These are phyloP conservation scores for Trypoxylon attenuatum DNA, from an alignment of 2,888 invertebrate species.

Conservation along the genomic window DNA sequence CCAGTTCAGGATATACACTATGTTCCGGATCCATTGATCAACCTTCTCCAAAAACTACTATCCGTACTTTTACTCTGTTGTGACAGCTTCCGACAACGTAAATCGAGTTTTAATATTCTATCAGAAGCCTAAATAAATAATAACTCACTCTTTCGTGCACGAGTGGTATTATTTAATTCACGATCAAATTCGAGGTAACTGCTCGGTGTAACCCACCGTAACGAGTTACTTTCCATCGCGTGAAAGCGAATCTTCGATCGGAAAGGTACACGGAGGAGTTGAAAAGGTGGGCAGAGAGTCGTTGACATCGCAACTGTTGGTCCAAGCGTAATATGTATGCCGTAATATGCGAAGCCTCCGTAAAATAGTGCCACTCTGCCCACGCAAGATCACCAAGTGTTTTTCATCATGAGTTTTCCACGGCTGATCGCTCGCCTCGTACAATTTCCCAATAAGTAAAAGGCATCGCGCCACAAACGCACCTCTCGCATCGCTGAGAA, in stretches of 20 bases:
- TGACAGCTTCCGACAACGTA: no score
- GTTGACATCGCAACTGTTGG: slow-evolving; percentile 16
- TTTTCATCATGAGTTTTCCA: not conserved
- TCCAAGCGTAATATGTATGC: not conserved
- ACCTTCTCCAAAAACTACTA: slow-evolving; percentile 4
- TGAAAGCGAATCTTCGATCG: slow-evolving; percentile 48
- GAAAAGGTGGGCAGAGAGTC: slow-evolving; percentile 28
- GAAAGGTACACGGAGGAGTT: slow-evolving; percentile 14
- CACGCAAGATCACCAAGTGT: no score
- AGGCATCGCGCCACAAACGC: no score
- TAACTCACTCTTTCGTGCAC: no score
- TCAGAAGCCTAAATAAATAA: no score
- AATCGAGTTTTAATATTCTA: no score
- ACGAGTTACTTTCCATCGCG: slow-evolving; percentile 46
- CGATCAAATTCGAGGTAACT: not conserved
- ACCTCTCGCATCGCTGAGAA: no score
- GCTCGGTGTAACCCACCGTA: no score
- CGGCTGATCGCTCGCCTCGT: not conserved
- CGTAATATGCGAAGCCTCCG: no score
- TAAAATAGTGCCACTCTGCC: no score
- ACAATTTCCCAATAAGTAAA: slow-evolving; percentile 14
- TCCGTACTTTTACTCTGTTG: slow-evolving; percentile 14
- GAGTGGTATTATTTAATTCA: not conserved
- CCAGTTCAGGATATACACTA: slow-evolving; percentile 28
- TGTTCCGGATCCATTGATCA: slow-evolving; percentile 22